Percentiles rank a stretch among this genome's conserved stretches.
Conservation (phyloP, 1,140 invertebrate genomes). For the Caerostris darwini region DNA sequence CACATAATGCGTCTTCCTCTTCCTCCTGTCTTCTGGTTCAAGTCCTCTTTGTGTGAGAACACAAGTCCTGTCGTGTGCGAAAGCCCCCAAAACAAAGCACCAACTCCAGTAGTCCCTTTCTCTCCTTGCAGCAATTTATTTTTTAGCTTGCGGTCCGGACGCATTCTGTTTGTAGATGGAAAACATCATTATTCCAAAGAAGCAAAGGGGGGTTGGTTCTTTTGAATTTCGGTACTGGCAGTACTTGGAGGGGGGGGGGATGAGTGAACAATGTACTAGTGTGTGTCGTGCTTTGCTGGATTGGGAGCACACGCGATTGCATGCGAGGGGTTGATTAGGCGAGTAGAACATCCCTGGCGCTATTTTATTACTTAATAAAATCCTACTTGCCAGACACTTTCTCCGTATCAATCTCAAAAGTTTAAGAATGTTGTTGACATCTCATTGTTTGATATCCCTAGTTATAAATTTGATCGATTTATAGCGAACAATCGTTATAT, state of each 20-base stretch:
- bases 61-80: neutral
- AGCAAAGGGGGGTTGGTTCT: neutral
- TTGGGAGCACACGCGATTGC: neutral
- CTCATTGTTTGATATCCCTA: no score
- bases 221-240: neutral
- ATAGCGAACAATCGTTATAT: no score
- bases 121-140: neutral
- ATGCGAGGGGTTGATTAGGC: neutral
- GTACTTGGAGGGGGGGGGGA: neutral
- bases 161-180: neutral
- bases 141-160: neutral
- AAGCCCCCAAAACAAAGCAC: neutral
- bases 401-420: neutral
- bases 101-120: neutral
- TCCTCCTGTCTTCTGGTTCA: neutral
- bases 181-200: neutral
- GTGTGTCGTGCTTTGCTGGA: neutral
- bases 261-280: no score
- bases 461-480: no score
- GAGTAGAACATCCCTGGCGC: neutral
- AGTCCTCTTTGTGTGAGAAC: conserved; percentile 1
- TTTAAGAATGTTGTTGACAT: neutral
- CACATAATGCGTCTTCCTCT: neutral
- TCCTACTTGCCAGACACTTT: neutral
- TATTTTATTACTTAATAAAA: conserved; percentile 44